Percentiles rank a stretch among this genome's conserved stretches.
Evolutionary conservation across 1,140 invertebrate genomes (phyloP).

Genomic region (Drosophila auraria): DNA sequence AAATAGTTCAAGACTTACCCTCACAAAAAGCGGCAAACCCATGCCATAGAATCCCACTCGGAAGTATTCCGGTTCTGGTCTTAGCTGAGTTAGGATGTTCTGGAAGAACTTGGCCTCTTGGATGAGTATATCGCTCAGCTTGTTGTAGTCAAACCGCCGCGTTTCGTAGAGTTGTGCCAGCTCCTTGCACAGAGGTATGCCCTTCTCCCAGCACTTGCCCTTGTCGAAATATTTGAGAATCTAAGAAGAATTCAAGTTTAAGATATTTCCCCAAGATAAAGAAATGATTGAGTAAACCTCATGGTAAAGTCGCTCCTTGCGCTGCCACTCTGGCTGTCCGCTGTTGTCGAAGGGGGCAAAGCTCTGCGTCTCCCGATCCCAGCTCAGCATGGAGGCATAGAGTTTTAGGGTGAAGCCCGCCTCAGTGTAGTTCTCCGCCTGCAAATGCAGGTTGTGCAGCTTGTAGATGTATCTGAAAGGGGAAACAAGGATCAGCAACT

Average conservation of each 20-base stretch:
- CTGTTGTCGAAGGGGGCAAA: constrained; percentile 84
- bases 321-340: constrained; percentile 93
- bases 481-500: not conserved
- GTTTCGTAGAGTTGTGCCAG: constrained; percentile 95
- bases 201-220: constrained; percentile 99
- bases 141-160: constrained; percentile 95
- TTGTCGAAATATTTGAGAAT: constrained; percentile 97
- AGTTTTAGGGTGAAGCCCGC: constrained; percentile 97
- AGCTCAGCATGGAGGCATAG: constrained; percentile 95
- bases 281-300: constrained; percentile 85
- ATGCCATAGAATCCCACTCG: constrained; percentile 98
- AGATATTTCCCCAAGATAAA: not conserved
- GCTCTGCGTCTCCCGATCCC: constrained; percentile 90
- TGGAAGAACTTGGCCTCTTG: constrained; percentile 95
- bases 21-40: constrained; percentile 96
- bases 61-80: constrained; percentile 98
- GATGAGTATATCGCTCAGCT: constrained; percentile 93
- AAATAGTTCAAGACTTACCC: constrained; percentile 88
- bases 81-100: constrained; percentile 93
- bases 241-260: constrained; percentile 27
- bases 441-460: constrained; percentile 96
- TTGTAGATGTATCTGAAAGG: constrained; percentile 94
- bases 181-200: constrained; percentile 96
- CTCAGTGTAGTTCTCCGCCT: constrained; percentile 97
- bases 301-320: constrained; percentile 97